Conservation (phyloP, 2,113 vertebrate species). For the Gallinago media region DNA sequence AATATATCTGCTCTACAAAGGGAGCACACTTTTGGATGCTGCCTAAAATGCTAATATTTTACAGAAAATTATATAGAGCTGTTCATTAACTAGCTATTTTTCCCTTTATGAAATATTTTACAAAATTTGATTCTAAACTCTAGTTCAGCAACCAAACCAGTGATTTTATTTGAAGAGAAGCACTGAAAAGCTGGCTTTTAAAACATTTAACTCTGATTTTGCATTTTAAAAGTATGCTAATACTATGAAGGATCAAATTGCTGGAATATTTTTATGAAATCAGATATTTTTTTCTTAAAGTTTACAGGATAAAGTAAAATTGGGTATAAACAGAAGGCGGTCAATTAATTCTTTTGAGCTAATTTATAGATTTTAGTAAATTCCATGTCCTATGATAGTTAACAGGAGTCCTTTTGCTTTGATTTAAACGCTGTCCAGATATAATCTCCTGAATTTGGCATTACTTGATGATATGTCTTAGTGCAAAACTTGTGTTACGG, state of each 20-base stretch:
- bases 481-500: neutral
- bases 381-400: neutral
- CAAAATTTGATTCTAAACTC: neutral
- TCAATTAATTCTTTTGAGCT: slow-evolving; percentile 12
- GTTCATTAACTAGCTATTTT: slow-evolving; percentile 18
- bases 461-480: neutral
- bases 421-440: neutral
- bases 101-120: slow-evolving; percentile 22
- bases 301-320: slow-evolving; percentile 2
- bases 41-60: slow-evolving; percentile 44
- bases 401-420: neutral
- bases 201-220: slow-evolving; percentile 42
- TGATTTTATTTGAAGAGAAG: slow-evolving; percentile 55
- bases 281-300: neutral
- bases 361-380: neutral
- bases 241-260: slow-evolving; percentile 17
- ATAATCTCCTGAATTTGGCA: neutral
- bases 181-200: slow-evolving; percentile 34
- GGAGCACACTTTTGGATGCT: neutral
- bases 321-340: neutral
- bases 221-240: slow-evolving; percentile 67
- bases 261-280: slow-evolving; percentile 21
- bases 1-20: slow-evolving; percentile 51
- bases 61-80: neutral
- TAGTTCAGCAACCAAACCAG: slow-evolving; percentile 9